Base-by-base conservation (phyloP, 2,797 vertebrate genomes). In the Balearica regulorum region DNA sequence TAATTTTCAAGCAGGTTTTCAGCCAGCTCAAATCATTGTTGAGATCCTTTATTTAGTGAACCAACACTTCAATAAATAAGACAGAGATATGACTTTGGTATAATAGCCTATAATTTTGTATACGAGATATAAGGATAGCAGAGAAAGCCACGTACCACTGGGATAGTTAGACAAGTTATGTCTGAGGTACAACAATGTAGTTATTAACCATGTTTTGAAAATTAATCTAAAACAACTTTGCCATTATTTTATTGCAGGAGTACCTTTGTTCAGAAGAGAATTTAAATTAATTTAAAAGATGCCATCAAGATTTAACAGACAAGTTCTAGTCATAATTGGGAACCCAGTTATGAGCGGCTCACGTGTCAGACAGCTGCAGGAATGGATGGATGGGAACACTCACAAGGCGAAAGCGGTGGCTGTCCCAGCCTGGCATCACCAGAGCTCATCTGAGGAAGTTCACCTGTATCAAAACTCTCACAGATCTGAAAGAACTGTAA, bases 11-110 rank as follows among this genome's bases (percentile, higher is more conserved):
- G 82, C 57, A 64, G 79, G 65, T 91, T 94, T 95, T 87, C 87
- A 89, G 79, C 57, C 90, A 93, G 49, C 41, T 91, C 35, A 87
- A 64, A 87, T 88, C 51, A 86, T 24, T 71, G 48, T 71, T 78
- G 79, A 95, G 83, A 83, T 85, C 53, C 65, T 83, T 95, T 94
- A 85, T 86, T 92, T 85, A 94, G 93, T 66, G 61, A 92, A 76
- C 17, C 43, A 89, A 76, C 62, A 88, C 54, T 91, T 89, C 57
- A 88, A 73, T 83, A 96, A 93, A 89, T 81, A 95, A 90, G 79
- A 93, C 20, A 95, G 84, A 93, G 65, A 86, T 72, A 90, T 24
- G 65, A 91, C 79, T 91, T 93, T 26, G 44, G n/a, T 79, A 55
- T 78, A 85, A 93, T 28, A 96, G 68, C 62, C 65, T 57, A 58